phyloP scores from a whole-genome alignment of 2,113 vertebrate species.

The Nematolebias whitei region DNA sequence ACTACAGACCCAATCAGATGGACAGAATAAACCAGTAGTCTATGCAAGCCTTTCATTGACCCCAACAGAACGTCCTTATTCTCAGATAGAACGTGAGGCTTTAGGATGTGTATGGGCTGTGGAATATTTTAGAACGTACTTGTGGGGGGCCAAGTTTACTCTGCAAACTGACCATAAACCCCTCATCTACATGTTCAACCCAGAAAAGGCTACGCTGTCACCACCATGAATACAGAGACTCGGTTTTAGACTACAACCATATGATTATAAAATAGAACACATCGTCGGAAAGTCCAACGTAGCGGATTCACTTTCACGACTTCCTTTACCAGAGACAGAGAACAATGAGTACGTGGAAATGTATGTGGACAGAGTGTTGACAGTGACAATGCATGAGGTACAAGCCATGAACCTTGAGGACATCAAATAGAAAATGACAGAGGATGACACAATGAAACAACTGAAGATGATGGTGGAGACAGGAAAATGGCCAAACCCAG shows the following conservation, averaged over 20 bases:
- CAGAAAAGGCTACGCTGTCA: background rate
- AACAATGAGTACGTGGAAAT: too few relatives aligned
- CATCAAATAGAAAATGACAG: background rate
- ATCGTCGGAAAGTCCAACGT: too few relatives aligned
- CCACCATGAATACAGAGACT: background rate
- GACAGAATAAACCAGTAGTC: background rate
- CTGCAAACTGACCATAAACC: too few relatives aligned
- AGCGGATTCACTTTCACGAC: too few relatives aligned
- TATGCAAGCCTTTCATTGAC: conserved; percentile 1
- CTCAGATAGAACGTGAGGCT: background rate
- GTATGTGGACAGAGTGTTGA: too few relatives aligned
- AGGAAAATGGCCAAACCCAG: too few relatives aligned
- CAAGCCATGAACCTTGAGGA: background rate
- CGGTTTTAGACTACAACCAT: background rate
- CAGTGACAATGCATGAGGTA: background rate
- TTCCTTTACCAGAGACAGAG: too few relatives aligned
- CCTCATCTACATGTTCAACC: conserved; percentile 11
- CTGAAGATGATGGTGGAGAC: background rate
- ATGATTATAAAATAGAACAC: background rate
- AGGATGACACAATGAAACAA: background rate
- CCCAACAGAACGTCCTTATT: background rate
- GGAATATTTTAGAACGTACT: too few relatives aligned
- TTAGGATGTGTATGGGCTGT: too few relatives aligned
- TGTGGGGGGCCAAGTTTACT: too few relatives aligned
- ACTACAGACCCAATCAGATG: too few relatives aligned